Evolutionary conservation across 64 coral and sea anemone genomes (phyloP).

Genomic region (Stichodactyla helianthus): DNA sequence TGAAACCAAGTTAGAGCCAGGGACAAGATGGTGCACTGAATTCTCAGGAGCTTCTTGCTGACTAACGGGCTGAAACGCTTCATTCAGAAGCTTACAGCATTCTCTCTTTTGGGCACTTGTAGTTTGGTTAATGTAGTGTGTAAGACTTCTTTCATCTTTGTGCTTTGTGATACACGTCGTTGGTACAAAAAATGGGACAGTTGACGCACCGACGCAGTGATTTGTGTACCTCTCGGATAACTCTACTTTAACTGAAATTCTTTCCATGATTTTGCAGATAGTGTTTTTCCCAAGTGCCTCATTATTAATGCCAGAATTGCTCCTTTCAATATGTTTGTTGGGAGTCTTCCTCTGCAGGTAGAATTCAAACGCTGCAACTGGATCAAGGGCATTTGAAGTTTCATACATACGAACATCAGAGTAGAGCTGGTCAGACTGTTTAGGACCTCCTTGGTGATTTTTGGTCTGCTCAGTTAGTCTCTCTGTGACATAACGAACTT

Average conservation of each 20-base stretch:
- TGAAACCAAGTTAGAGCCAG: no score
- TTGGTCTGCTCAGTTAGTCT: slow-evolving; percentile 56
- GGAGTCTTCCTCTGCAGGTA: slow-evolving; percentile 35
- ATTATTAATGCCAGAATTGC: slow-evolving; percentile 22
- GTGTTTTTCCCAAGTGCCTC: slow-evolving; percentile 46
- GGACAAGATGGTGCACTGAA: no score
- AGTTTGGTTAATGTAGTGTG: no score
- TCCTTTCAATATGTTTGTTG: slow-evolving; percentile 20
- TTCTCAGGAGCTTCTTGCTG: no score
- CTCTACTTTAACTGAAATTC: slow-evolving; percentile 41
- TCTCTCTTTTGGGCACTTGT: no score
- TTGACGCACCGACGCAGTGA: background rate
- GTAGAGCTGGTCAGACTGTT: slow-evolving; percentile 39
- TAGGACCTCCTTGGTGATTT: slow-evolving; percentile 53
- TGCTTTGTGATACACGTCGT: no score
- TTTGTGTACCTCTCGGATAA: slow-evolving; percentile 52
- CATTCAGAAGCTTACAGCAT: no score
- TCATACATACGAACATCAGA: slow-evolving; percentile 58
- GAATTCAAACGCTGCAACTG: slow-evolving; percentile 47
- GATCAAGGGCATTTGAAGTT: slow-evolving; percentile 48
- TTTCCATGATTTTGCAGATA: slow-evolving; percentile 39
- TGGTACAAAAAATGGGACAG: no score
- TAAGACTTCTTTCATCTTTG: no score
- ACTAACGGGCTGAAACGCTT: no score
- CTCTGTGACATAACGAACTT: slow-evolving; percentile 1